Conservation (phyloP, 2,113 vertebrate species). For the Corythaixoides concolor region DNA sequence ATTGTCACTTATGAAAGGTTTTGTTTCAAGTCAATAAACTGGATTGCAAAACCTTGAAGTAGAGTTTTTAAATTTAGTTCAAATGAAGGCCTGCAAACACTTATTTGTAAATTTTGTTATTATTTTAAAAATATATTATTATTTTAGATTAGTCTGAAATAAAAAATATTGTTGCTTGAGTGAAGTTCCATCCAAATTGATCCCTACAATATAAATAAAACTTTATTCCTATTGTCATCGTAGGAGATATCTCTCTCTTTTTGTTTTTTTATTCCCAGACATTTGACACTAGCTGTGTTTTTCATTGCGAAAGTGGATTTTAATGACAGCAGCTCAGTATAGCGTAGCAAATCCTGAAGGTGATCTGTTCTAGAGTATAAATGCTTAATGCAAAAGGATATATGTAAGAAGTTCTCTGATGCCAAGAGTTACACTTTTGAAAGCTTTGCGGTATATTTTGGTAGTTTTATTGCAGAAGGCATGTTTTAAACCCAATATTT, state of each 20-base stretch:
- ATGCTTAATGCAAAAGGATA: neutral
- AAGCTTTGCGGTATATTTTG: neutral
- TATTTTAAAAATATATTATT: too few species aligned
- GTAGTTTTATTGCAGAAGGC: neutral
- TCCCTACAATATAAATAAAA: neutral
- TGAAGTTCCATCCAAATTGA: too few species aligned
- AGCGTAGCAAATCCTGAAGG: neutral
- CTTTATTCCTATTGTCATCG: neutral
- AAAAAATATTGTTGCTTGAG: too few species aligned
- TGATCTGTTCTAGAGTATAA: neutral
- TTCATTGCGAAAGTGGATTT: neutral
- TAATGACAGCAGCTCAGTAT: neutral
- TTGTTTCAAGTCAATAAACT: too few species aligned
- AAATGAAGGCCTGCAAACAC: too few species aligned
- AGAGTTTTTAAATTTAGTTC: too few species aligned
- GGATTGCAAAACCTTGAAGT: too few species aligned
- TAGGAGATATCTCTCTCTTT: neutral
- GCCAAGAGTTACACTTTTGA: neutral
- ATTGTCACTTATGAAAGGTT: too few species aligned
- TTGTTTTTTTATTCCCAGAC: neutral
- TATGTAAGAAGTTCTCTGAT: neutral
- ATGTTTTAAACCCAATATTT: neutral
- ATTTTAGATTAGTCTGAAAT: too few species aligned
- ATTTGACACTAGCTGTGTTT: neutral
- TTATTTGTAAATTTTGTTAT: too few species aligned